These are phyloP conservation scores for Cancer borealis DNA, from an alignment of 2,888 invertebrate species.

Conservation along the genomic window DNA sequence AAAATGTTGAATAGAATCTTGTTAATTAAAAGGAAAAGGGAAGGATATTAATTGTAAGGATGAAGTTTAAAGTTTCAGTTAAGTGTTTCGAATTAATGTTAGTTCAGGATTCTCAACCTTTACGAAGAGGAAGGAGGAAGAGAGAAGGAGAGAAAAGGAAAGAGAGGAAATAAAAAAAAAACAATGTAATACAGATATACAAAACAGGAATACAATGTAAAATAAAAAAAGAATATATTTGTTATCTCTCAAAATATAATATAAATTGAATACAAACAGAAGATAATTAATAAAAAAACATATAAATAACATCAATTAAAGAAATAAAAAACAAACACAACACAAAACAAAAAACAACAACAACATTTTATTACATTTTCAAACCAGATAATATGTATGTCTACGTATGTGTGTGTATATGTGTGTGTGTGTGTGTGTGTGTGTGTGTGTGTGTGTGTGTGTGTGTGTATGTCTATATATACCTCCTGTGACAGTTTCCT, in stretches of 20 bases:
- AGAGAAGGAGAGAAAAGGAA: no score
- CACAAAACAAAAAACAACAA: no score
- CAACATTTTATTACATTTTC: no score
- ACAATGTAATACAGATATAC: background rate
- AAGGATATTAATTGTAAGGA: background rate
- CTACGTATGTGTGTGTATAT: background rate
- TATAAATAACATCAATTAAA: no score
- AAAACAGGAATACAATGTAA: background rate
- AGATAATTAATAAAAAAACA: no score
- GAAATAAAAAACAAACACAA: no score
- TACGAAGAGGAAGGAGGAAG: background rate
- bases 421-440: background rate
- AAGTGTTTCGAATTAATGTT: background rate
- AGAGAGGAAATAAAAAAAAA: no score
- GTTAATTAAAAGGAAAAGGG: background rate
- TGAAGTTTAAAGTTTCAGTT: background rate
- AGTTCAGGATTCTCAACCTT: background rate
- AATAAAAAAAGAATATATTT: background rate
- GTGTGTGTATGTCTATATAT: conserved; percentile 18
- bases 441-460: conserved; percentile 35
- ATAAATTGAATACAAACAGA: background rate
- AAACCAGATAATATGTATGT: no score
- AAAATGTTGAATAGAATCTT: background rate
- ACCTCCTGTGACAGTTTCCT: background rate
- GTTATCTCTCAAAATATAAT: no score